Percentiles rank a stretch among this genome's conserved stretches.
Evolutionary conservation across 2,797 vertebrate species (phyloP).

Genomic region (Acipenser oxyrinchus): DNA sequence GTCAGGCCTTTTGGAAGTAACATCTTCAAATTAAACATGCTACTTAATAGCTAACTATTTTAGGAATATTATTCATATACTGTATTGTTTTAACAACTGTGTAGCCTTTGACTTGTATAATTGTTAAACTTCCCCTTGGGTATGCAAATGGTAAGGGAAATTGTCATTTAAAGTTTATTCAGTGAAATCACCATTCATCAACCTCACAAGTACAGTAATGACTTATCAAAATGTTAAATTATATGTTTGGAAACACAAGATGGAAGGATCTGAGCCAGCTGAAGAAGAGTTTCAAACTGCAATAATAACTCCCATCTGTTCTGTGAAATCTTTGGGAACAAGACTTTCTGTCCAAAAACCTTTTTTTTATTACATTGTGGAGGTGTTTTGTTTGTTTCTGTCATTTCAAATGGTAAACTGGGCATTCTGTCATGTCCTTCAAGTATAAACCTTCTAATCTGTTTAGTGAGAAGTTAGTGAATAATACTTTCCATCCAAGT

Average conservation of each 20-base stretch:
- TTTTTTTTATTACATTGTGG: background rate
- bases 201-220: background rate
- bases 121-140: no score
- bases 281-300: background rate
- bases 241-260: background rate
- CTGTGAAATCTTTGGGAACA: background rate
- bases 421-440: background rate
- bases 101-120: no score
- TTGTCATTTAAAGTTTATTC: background rate
- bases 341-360: background rate
- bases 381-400: slow-evolving; percentile 2
- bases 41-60: no score
- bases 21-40: no score
- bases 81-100: no score
- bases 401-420: slow-evolving; percentile 1
- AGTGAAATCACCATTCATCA: background rate
- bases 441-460: background rate
- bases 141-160: no score
- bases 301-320: background rate
- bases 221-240: background rate
- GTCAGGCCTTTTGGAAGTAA: no score
- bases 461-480: background rate
- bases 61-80: no score
- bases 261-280: background rate
- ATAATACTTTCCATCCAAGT: background rate